phyloP scores from a whole-genome alignment of 2,113 vertebrate species.

The Python bivittatus region DNA sequence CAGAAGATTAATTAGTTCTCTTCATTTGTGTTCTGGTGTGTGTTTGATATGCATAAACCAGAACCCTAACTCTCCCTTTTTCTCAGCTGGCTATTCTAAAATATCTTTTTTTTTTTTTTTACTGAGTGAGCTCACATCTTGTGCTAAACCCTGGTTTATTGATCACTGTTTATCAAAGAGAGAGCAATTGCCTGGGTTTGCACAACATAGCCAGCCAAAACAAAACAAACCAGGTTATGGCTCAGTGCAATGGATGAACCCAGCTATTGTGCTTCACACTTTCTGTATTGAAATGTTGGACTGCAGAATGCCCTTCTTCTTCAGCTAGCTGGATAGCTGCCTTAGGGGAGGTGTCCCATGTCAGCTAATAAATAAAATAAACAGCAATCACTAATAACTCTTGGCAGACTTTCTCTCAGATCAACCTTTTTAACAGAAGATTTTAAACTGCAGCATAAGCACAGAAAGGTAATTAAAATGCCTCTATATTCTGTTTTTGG shows the following conservation, averaged over 20 bases:
- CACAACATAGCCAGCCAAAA: neutral
- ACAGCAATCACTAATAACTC: neutral
- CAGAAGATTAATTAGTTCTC: neutral
- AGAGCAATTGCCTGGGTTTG: neutral
- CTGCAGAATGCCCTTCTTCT: neutral
- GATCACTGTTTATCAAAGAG: neutral
- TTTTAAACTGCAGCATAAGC: neutral
- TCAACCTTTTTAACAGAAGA: neutral
- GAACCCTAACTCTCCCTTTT: neutral
- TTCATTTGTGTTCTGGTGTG: neutral
- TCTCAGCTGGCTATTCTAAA: neutral
- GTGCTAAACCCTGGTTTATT: neutral
- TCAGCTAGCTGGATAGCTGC: neutral
- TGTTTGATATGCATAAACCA: neutral
- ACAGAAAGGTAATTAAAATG: neutral
- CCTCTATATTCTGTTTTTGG: neutral
- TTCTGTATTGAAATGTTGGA: neutral
- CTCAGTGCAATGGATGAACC: neutral
- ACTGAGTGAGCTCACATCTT: neutral
- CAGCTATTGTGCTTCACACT: neutral
- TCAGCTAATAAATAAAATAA: neutral
- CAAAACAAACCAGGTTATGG: neutral
- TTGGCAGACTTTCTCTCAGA: neutral
- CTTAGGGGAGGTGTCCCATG: neutral
- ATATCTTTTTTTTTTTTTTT: neutral